Evolutionary conservation across 53 echinoderm and acorn worm genomes (phyloP), one percentile per base, ranked within the genome.

Genomic region (Holothuria leucospilota): DNA sequence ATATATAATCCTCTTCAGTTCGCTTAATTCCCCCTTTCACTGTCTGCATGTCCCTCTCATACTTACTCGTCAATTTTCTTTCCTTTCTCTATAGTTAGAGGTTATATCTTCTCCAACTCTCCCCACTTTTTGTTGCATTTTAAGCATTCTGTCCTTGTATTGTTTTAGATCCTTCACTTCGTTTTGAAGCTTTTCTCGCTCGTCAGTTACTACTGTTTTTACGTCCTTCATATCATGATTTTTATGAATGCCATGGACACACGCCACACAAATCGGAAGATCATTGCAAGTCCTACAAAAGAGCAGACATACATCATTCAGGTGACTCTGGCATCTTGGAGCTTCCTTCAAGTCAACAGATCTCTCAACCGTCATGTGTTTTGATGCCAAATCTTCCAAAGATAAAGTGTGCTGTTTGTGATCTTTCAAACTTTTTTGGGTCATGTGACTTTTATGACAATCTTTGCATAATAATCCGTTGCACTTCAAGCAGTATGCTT

Each of bases 401-500:
- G 59, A n/a, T 28, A 78, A 25, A 4, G 59, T 14, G 20, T 78
- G 26, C 15, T 58, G 14, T 12, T 16, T 25, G 20, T 78, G 78
- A 26, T 78, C 78, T 18, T n/a, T 58, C 20, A 52, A 24, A 13
- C 12, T 56, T 46, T 18, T 52, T 8, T 29, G 25, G 16, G 30
- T 7, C 51, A 28, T n/a, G 59, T 78, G 78, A 78, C 27, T 10
- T 9, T 29, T 56, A 59, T 56, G 26, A 59, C 78, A 78, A 16
- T 11, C 56, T 11, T 51, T 0, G 25, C 78, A 78, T 0, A 78
- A 28, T 16, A 51, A 59, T 21, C 78, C 78, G 23, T 78, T 42
- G 18, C 78, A 78, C 16, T 58, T 78, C 27, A 60, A 78, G 25
- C 78, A 78, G 59, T 58, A 78, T 15, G 78, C 12, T 5, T 30